phyloP scores from a whole-genome alignment of 2,888 invertebrate species.

The Drosophila kambysellisi region DNA sequence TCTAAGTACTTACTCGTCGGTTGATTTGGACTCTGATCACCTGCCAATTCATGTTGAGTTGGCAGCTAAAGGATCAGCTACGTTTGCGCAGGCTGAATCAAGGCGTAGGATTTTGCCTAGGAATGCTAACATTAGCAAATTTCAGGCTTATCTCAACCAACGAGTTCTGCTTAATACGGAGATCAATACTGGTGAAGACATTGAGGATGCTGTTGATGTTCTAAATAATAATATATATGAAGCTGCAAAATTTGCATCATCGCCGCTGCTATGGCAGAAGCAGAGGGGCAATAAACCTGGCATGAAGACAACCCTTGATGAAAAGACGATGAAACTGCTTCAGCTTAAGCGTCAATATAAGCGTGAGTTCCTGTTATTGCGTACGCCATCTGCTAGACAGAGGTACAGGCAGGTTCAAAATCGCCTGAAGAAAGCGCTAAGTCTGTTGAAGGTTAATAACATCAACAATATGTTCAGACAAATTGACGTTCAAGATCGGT shows the following conservation, averaged over 20 bases:
- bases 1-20: neutral
- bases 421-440: neutral
- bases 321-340: fast-evolving
- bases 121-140: neutral
- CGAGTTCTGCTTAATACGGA: too few relatives aligned
- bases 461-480: neutral
- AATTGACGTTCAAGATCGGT: neutral
- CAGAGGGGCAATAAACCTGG: too few relatives aligned
- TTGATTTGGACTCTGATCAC: neutral
- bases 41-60: neutral
- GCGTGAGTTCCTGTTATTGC: neutral
- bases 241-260: too few relatives aligned
- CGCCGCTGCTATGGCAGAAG: too few relatives aligned
- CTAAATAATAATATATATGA: too few relatives aligned
- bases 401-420: neutral
- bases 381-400: neutral
- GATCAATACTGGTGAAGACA: neutral
- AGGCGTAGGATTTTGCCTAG: neutral
- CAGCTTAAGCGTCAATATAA: neutral
- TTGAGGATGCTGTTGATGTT: too few relatives aligned
- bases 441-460: neutral
- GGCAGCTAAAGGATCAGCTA: neutral
- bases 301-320: neutral
- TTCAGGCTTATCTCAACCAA: too few relatives aligned
- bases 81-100: too few relatives aligned